A percentile compares a stretch with the other conserved stretches of the same genome.
Evolutionary conservation across 2,888 invertebrate genomes (phyloP).

Genomic region (Tillus elongatus): DNA sequence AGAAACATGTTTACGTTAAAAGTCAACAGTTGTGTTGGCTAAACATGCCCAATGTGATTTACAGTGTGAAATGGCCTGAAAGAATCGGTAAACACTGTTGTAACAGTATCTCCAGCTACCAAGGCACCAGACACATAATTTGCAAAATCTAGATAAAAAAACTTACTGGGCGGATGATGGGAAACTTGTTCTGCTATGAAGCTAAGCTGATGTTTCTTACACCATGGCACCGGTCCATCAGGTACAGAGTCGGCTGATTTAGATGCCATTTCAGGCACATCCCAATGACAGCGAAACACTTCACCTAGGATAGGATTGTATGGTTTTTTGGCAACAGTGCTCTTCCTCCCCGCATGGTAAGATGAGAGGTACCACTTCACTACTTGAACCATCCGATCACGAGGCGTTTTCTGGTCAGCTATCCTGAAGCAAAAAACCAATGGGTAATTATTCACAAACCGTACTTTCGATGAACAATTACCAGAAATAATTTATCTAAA

Average conservation of each 20-base stretch:
- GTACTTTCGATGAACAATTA: no score
- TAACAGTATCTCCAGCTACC: no score
- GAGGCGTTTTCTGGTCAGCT: constrained; percentile 75
- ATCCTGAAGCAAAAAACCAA: constrained; percentile 71
- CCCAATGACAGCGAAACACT: constrained; percentile 85
- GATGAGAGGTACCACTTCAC: constrained; percentile 96
- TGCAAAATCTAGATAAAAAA: no score
- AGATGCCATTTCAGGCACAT: constrained; percentile 43
- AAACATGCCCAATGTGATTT: no score
- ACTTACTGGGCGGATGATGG: constrained; percentile 92
- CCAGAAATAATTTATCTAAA: no score
- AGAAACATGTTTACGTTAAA: no score
- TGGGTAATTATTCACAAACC: no score
- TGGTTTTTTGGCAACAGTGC: constrained; percentile 95
- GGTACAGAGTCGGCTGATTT: constrained; percentile 51
- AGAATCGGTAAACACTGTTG: no score
- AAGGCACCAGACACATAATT: no score
- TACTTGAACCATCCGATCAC: constrained; percentile 88
- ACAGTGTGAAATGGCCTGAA: no score
- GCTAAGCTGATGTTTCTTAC: constrained; percentile 73
- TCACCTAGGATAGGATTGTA: constrained; percentile 98
- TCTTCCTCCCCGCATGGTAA: constrained; percentile 96
- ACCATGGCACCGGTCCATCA: constrained; percentile 90
- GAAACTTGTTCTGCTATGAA: constrained; percentile 98
- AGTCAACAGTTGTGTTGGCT: no score